phyloP scores from a whole-genome alignment of 1,140 invertebrate genomes.

The Aplysia californica region DNA sequence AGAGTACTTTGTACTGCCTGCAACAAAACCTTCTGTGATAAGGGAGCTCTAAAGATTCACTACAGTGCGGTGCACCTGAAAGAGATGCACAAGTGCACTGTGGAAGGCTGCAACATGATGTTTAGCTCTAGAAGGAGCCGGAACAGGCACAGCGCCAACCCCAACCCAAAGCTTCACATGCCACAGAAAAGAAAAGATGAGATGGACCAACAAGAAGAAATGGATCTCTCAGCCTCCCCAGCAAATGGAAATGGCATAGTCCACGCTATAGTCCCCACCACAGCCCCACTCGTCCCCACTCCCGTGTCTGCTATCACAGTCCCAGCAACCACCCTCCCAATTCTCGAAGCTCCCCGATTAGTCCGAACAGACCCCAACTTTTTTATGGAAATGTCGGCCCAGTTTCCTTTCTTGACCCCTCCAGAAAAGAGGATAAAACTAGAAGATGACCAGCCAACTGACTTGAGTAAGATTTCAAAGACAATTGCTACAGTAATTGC shows the following conservation, averaged over 20 bases:
- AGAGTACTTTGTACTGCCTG: constrained; percentile 98
- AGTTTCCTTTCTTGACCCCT: constrained; percentile 54
- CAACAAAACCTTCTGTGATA: constrained; percentile 99
- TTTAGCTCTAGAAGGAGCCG: constrained; percentile 95
- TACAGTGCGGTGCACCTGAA: constrained; percentile 97
- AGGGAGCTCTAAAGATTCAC: constrained; percentile 97
- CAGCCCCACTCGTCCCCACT: neutral
- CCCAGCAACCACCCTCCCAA: constrained; percentile 22
- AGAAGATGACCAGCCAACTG: constrained; percentile 43
- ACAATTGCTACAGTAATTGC: no score
- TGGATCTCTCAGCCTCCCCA: constrained; percentile 8
- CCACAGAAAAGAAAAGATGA: constrained; percentile 75
- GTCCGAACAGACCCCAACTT: constrained; percentile 43
- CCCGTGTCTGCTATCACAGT: neutral
- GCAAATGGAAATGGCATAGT: neutral
- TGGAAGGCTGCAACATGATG: constrained; percentile 99
- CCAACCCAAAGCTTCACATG: constrained; percentile 97
- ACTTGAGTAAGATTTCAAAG: constrained; percentile 41
- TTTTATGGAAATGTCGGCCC: constrained; percentile 55
- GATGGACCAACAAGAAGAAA: constrained; percentile 11
- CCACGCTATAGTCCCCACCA: constrained; percentile 37
- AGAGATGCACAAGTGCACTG: constrained; percentile 99
- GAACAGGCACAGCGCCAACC: constrained; percentile 97
- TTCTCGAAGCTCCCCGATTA: constrained; percentile 38
- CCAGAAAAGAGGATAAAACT: constrained; percentile 56